A percentile compares a stretch with the other conserved stretches of the same genome.
Evolutionary conservation across 2,113 vertebrate species (phyloP).

Genomic region (Turdus rufiventris): DNA sequence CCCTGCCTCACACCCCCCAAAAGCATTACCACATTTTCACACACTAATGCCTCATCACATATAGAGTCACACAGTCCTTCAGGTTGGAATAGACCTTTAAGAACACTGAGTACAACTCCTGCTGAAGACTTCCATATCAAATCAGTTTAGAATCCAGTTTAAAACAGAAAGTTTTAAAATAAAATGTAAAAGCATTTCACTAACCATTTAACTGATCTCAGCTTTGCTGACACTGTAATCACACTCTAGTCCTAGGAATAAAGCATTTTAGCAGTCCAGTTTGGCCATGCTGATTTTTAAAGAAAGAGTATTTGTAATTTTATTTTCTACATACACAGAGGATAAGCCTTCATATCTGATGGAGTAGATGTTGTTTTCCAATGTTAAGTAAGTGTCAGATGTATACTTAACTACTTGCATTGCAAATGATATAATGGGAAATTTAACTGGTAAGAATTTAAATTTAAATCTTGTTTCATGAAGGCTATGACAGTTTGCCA

Average conservation of each 20-base stretch:
- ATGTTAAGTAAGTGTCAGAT: constrained; percentile 38
- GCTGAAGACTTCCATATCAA: not conserved
- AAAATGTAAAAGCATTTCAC: not conserved
- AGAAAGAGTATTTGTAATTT: not conserved
- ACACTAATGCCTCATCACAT: not conserved
- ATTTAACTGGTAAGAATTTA: constrained; percentile 39
- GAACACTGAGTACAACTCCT: not conserved
- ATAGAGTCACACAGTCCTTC: not conserved
- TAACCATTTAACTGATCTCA: not conserved
- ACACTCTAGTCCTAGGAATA: not conserved
- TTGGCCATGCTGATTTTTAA: not conserved
- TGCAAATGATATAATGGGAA: constrained; percentile 64
- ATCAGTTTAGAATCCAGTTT: not conserved
- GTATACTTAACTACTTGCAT: constrained; percentile 54
- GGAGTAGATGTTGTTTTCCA: constrained; percentile 11
- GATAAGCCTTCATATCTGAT: not conserved
- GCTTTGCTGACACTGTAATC: not conserved
- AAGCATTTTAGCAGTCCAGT: not conserved
- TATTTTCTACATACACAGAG: not conserved
- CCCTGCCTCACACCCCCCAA: not conserved
- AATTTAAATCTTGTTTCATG: constrained; percentile 49
- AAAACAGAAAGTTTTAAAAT: not conserved
- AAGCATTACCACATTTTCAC: not conserved
- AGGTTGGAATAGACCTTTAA: not conserved
- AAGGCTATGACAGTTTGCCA: constrained; percentile 30